Evolutionary conservation across 1,140 invertebrate species (phyloP).

Genomic region (Paraescarpia echinospica): DNA sequence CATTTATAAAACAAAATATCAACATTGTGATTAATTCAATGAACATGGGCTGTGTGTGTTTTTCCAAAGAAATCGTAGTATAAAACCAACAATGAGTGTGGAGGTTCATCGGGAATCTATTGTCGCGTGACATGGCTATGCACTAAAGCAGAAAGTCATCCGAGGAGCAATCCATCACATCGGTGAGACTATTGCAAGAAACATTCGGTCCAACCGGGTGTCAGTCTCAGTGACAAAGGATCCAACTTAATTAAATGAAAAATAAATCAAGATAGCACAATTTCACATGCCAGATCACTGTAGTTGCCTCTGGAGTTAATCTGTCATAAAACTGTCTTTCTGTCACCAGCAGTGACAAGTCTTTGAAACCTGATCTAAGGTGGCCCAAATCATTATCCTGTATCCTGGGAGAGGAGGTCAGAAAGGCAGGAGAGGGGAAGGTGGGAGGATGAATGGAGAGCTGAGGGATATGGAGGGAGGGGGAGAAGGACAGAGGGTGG

Average conservation of each 20-base stretch:
- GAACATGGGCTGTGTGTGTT: not conserved
- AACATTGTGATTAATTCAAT: not conserved
- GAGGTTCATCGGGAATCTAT: not conserved
- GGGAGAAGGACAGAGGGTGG: not conserved
- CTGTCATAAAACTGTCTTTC: not conserved
- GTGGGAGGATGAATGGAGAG: not conserved
- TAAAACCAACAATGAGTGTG: not conserved
- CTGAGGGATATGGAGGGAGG: not conserved
- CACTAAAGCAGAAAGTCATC: not conserved
- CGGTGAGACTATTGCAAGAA: not conserved
- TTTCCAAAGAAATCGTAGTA: not conserved
- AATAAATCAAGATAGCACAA: not conserved
- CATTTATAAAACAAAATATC: not conserved
- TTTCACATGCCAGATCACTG: not conserved
- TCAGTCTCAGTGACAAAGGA: not conserved
- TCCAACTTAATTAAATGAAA: not conserved
- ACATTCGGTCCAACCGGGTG: not conserved
- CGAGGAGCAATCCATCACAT: not conserved
- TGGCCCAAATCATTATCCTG: not conserved
- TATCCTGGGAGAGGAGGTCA: not conserved
- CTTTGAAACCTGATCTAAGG: not conserved
- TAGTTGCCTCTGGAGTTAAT: not conserved
- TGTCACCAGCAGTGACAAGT: not conserved
- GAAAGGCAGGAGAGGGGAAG: not conserved
- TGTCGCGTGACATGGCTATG: not conserved